Percentiles rank a stretch among this genome's conserved stretches.
Evolutionary conservation across 2,113 vertebrate species (phyloP).

Genomic region (Rousettus leschenaultii): DNA sequence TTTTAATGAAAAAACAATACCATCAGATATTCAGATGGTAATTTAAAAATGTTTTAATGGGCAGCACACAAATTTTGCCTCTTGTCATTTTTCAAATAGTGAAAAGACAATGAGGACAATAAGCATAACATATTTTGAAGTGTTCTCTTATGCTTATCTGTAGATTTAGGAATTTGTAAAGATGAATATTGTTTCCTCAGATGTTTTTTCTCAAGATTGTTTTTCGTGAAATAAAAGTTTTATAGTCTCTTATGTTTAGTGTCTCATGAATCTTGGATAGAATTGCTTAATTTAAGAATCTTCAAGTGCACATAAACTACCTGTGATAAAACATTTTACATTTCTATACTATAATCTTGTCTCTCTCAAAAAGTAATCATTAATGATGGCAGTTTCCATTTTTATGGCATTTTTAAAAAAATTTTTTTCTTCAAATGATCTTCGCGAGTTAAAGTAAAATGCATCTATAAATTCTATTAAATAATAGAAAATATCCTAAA

Average conservation of each 20-base stretch:
- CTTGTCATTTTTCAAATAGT: neutral
- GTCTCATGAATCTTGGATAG: neutral
- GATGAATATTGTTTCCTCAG: neutral
- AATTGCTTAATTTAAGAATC: neutral
- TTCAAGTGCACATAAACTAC: neutral
- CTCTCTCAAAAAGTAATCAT: neutral
- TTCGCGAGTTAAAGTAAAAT: slow-evolving; percentile 6
- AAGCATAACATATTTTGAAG: neutral
- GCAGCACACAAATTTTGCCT: neutral
- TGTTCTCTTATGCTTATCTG: neutral
- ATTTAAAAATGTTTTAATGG: neutral
- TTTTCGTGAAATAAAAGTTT: neutral
- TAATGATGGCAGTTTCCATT: neutral
- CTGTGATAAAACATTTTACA: neutral
- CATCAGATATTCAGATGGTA: neutral
- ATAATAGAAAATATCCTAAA: slow-evolving; percentile 10
- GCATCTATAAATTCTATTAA: neutral
- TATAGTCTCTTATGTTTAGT: neutral
- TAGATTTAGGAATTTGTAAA: neutral
- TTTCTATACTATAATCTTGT: neutral
- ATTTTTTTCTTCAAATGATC: neutral
- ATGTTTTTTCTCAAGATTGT: neutral
- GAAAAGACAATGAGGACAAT: neutral
- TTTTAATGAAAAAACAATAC: neutral
- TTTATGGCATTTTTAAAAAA: neutral